Conservation (phyloP, 2,113 vertebrate species). For the Pomatostomus ruficeps region DNA sequence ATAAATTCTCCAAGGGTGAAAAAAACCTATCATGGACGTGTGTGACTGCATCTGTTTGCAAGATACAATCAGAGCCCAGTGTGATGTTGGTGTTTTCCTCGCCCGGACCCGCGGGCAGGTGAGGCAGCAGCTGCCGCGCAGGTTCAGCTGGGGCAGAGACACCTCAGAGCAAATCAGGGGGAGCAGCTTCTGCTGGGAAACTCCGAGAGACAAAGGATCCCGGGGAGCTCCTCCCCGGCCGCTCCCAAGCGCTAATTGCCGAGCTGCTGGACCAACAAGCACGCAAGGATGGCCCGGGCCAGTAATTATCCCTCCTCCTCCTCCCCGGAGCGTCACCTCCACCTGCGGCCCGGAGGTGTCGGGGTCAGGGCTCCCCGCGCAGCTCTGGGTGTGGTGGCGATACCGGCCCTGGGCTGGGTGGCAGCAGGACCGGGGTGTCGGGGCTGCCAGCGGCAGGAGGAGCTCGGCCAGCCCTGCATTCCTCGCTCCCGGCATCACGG, state of each 20-base stretch:
- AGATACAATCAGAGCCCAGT: rapidly evolving
- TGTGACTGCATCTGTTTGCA: neutral
- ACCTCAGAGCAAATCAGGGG: neutral
- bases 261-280: neutral
- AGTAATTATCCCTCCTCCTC: neutral
- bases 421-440: neutral
- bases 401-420: neutral
- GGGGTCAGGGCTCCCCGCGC: neutral
- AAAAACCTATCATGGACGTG: rapidly evolving
- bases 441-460: neutral
- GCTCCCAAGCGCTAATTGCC: neutral
- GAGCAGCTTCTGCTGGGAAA: neutral
- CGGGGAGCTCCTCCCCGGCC: neutral
- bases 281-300: neutral
- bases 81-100: rapidly evolving
- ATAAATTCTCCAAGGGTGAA: neutral
- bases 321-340: neutral
- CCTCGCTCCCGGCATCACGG: neutral
- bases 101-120: rapidly evolving
- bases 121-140: neutral
- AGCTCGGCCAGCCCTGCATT: neutral
- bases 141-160: neutral
- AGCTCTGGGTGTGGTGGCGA: neutral
- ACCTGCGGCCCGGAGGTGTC: neutral
- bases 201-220: neutral